Percentiles rank a stretch among this genome's conserved stretches.
These are phyloP conservation scores for Darevskia nairensis DNA, from an alignment of 2,797 vertebrate genomes.

Conservation along the genomic window DNA sequence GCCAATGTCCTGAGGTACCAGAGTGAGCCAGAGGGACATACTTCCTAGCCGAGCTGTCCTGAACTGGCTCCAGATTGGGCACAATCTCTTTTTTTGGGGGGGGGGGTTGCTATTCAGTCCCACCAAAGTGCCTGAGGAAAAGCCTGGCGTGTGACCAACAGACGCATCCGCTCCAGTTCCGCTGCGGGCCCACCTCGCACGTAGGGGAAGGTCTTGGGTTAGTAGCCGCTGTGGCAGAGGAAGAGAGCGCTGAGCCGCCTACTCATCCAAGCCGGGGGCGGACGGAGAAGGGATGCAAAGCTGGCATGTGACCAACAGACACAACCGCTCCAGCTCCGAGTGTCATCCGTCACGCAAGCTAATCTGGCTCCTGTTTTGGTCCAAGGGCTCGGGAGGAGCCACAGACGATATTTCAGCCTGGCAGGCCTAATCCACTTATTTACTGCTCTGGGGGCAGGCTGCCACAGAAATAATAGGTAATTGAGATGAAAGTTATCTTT, in stretches of 20 bases:
- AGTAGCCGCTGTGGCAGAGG: not conserved
- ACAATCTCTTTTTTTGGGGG: not conserved
- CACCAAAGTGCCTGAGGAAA: not conserved
- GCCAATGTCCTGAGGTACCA: too few species aligned
- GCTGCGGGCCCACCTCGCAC: too few species aligned
- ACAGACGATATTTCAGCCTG: slow-evolving; percentile 19
- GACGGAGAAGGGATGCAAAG: not conserved
- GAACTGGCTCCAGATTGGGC: not conserved
- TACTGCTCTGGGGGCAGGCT: slow-evolving; percentile 7
- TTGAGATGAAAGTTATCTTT: slow-evolving; percentile 28
- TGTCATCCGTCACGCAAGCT: not conserved
- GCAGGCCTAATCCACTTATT: slow-evolving; percentile 46
- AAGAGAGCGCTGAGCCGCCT: not conserved
- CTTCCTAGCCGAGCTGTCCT: not conserved
- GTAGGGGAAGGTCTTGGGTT: not conserved
- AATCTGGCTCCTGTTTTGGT: not conserved
- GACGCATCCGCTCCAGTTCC: not conserved
- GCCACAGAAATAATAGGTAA: slow-evolving; percentile 52
- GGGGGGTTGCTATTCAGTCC: not conserved
- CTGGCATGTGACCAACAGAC: not conserved
- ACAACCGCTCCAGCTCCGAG: not conserved
- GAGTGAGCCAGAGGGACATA: too few species aligned
- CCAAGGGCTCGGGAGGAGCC: slow-evolving; percentile 44
- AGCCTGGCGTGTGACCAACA: not conserved
- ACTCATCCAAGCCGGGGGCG: not conserved